These are phyloP conservation scores for Gephyroberyx darwinii DNA, from an alignment of 2,797 vertebrate species.

Conservation along the genomic window DNA sequence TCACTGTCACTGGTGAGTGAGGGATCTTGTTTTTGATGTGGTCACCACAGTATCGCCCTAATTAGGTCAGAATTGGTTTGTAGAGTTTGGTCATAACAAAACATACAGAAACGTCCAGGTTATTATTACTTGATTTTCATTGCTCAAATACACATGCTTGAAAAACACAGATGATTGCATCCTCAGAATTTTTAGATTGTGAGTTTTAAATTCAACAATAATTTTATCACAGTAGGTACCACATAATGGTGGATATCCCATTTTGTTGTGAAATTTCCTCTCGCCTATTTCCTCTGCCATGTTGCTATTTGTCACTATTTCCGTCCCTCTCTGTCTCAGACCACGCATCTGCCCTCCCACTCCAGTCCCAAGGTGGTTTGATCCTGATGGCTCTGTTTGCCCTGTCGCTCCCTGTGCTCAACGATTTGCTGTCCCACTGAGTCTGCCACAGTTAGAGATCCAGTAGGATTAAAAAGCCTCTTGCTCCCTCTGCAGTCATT, in stretches of 20 bases:
- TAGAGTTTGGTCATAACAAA: not conserved
- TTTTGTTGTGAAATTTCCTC: not conserved
- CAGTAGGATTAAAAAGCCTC: slow-evolving; percentile 17
- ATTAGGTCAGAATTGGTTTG: not conserved
- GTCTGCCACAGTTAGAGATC: not conserved
- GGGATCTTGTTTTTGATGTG: not conserved
- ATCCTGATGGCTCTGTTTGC: slow-evolving; percentile 53
- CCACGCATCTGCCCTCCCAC: slow-evolving; percentile 30
- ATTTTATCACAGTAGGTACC: not conserved
- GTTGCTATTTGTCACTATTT: slow-evolving; percentile 31
- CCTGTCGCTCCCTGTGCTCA: slow-evolving; percentile 46
- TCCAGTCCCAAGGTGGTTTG: slow-evolving; percentile 34
- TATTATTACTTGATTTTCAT: too few relatives aligned
- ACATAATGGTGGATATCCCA: not conserved
- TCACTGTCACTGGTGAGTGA: slow-evolving; percentile 67
- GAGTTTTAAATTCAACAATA: not conserved
- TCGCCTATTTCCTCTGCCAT: not conserved
- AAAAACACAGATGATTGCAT: too few relatives aligned
- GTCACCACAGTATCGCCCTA: not conserved
- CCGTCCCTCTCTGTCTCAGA: slow-evolving; percentile 26
- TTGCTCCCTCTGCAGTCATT: slow-evolving; percentile 11
- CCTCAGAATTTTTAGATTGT: too few relatives aligned
- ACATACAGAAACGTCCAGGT: too few relatives aligned
- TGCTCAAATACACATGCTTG: too few relatives aligned
- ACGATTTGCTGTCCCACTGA: slow-evolving; percentile 46